Percentiles rank a stretch among this genome's conserved stretches.
Evolutionary conservation across 2,797 vertebrate species (phyloP).

Genomic region (Onychomys arenicola): DNA sequence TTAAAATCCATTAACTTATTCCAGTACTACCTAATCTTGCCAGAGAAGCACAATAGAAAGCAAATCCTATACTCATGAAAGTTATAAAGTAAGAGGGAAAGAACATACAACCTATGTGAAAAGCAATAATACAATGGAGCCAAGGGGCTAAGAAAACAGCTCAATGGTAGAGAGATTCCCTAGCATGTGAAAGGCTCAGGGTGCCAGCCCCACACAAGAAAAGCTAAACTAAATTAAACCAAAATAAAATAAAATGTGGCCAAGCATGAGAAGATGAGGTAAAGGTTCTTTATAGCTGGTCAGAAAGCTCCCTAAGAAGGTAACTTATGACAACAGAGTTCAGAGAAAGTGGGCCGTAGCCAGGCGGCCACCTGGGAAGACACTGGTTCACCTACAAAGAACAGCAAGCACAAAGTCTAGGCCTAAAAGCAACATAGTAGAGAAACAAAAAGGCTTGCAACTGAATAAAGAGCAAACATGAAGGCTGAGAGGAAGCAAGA

Average conservation of each 20-base stretch:
- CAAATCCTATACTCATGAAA: neutral
- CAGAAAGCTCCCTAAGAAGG: slow-evolving; percentile 5
- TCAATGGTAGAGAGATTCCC: neutral
- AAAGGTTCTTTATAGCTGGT: neutral
- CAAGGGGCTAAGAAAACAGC: neutral
- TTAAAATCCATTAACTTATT: slow-evolving; percentile 21
- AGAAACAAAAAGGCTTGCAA: slow-evolving; percentile 29
- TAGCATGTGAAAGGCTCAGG: neutral
- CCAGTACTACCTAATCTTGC: neutral
- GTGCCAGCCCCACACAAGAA: neutral
- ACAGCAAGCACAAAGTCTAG: neutral
- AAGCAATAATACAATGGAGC: neutral
- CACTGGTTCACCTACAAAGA: neutral
- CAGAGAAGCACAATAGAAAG: slow-evolving; percentile 1
- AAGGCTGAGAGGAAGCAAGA: neutral
- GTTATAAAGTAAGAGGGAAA: neutral
- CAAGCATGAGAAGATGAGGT: neutral
- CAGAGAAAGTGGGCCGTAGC: neutral
- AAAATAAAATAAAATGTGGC: neutral
- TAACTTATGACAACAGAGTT: neutral
- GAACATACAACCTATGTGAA: neutral
- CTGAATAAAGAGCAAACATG: neutral
- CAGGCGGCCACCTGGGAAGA: neutral
- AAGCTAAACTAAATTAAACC: neutral
- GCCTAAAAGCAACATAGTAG: neutral